Percentiles rank a stretch among this genome's conserved stretches.
Evolutionary conservation across 1,140 invertebrate species (phyloP).

Genomic region (Battus philenor): DNA sequence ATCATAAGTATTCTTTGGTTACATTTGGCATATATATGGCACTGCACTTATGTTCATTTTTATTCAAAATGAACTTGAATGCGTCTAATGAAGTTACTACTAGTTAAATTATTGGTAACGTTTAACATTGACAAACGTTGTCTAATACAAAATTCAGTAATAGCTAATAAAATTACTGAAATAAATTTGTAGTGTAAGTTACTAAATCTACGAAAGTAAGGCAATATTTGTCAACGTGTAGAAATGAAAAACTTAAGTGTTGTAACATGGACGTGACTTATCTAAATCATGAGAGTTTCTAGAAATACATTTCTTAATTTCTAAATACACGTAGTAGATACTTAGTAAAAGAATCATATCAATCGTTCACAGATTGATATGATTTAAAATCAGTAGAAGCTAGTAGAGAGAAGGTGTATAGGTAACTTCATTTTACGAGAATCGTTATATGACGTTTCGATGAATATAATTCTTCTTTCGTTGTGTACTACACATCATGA

Average conservation of each 20-base stretch:
- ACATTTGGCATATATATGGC: slow-evolving; percentile 32
- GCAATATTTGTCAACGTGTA: slow-evolving; percentile 6
- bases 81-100: slow-evolving; percentile 15
- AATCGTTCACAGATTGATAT: no score
- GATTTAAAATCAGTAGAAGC: no score
- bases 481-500: slow-evolving; percentile 5
- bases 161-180: no score
- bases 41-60: slow-evolving; percentile 25
- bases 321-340: slow-evolving; percentile 4
- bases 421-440: slow-evolving; percentile 9
- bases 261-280: slow-evolving; percentile 2
- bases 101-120: slow-evolving; percentile 25
- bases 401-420: not conserved
- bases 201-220: not conserved
- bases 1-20: slow-evolving; percentile 41
- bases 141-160: no score
- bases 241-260: slow-evolving; percentile 2
- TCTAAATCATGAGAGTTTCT: not conserved
- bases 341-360: not conserved
- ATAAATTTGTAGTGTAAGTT: no score
- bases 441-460: slow-evolving; percentile 10
- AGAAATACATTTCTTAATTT: slow-evolving; percentile 6
- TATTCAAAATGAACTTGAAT: slow-evolving; percentile 23
- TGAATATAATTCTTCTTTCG: slow-evolving; percentile 6
- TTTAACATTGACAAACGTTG: slow-evolving; percentile 13